Conservation (phyloP, 2,888 invertebrate genomes). For the Cataglyphis livida region DNA sequence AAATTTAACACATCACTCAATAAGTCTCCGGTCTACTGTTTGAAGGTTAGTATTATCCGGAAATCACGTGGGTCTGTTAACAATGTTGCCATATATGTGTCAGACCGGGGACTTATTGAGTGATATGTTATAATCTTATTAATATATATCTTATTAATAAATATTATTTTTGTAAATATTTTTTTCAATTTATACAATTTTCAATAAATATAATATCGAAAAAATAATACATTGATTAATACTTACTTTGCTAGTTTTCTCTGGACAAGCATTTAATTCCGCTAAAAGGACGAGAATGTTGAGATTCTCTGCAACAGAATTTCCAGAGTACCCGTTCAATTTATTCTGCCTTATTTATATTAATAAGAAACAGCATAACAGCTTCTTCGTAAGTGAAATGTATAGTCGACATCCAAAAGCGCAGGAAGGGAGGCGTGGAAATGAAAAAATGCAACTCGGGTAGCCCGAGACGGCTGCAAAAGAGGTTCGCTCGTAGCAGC, state of each 20-base stretch:
- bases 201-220: neutral
- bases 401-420: constrained; percentile 33
- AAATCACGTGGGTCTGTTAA: too few relatives aligned
- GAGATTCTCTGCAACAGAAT: neutral
- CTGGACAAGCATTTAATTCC: neutral
- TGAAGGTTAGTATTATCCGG: too few relatives aligned
- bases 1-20: neutral
- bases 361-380: constrained; percentile 19
- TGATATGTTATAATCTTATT: neutral
- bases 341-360: constrained; percentile 32
- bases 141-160: too few relatives aligned
- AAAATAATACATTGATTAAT: neutral
- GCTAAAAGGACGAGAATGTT: neutral
- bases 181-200: neutral
- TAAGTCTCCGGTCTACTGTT: too few relatives aligned
- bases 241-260: neutral
- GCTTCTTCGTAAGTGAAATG: constrained; percentile 34
- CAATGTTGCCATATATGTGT: too few relatives aligned
- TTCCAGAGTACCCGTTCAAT: neutral
- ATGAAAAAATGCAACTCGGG: constrained; percentile 52
- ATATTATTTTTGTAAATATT: neutral
- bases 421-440: constrained; percentile 22
- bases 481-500: constrained; percentile 56
- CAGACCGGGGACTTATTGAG: too few relatives aligned
- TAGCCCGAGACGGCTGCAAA: constrained; percentile 36